A percentile compares a stretch with the other conserved stretches of the same genome.
Conservation (phyloP, 2,113 vertebrate genomes). For the Malaclemys terrapin region DNA sequence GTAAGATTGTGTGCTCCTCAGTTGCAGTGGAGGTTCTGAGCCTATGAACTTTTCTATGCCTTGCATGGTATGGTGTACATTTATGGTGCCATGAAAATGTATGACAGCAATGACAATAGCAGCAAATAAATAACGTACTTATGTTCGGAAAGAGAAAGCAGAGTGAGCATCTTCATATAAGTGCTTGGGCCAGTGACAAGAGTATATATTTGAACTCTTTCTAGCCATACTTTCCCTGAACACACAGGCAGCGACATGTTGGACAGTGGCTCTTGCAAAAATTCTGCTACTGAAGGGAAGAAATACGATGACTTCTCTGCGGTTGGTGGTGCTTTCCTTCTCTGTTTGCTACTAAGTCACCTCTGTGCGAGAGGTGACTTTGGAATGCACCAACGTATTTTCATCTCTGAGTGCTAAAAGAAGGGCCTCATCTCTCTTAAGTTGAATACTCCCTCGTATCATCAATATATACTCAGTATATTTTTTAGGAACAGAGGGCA, state of each 20-base stretch:
- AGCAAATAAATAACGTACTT: not conserved
- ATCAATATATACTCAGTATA: not conserved
- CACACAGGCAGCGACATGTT: not conserved
- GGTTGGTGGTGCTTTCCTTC: not conserved
- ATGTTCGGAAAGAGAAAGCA: not conserved
- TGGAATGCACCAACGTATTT: not conserved
- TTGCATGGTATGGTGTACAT: not conserved
- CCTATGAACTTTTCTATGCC: not conserved
- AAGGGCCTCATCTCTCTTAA: not conserved
- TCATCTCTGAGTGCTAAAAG: not conserved
- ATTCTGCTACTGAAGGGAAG: not conserved
- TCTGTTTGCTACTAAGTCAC: not conserved
- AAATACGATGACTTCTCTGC: not conserved
- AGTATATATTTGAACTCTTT: not conserved
- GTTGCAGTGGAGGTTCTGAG: not conserved
- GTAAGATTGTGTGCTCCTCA: not conserved
- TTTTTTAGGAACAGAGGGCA: not conserved
- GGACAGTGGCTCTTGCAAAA: not conserved
- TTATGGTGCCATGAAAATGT: not conserved
- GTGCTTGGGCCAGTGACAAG: not conserved
- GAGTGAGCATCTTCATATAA: not conserved
- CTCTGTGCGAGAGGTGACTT: not conserved
- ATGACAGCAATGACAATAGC: not conserved
- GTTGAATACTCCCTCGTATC: not conserved
- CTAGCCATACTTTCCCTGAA: not conserved